Evolutionary conservation across 30 jellyfish, hydroid and myxozoan species (phyloP).

Genomic region (Hydractinia echinata): DNA sequence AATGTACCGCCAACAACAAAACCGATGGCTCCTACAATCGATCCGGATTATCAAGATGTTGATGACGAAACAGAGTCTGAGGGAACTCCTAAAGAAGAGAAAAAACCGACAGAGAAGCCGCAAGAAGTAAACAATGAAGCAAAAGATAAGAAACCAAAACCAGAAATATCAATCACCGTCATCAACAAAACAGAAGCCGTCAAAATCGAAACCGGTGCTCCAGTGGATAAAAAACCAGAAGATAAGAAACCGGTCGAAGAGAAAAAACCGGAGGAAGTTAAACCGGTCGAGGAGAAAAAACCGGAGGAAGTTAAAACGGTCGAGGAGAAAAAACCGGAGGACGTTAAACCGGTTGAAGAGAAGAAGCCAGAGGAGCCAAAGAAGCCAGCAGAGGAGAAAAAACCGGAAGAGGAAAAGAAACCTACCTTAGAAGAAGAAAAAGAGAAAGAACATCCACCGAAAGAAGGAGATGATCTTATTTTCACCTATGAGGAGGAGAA

Average conservation of each 20-base stretch:
- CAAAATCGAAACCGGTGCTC: neutral
- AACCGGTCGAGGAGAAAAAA: conserved; percentile 9
- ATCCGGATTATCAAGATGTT: conserved; percentile 31
- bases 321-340: conserved; percentile 19
- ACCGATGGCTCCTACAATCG: conserved; percentile 34
- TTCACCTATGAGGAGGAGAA: conserved; percentile 66
- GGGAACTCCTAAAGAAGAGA: neutral
- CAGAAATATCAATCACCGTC: conserved; percentile 26
- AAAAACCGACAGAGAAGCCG: neutral
- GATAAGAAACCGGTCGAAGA: conserved; percentile 36
- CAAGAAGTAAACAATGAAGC: neutral
- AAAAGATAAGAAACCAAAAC: conserved; percentile 29
- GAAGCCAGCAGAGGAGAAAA: conserved; percentile 37
- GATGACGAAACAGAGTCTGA: conserved; percentile 5
- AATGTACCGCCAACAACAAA: conserved; percentile 9
- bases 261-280: conserved; percentile 22
- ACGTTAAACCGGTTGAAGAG: conserved; percentile 33
- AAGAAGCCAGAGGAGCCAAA: conserved; percentile 29
- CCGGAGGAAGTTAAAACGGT: neutral
- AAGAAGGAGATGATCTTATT: conserved; percentile 39
- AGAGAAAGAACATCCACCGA: conserved; percentile 34
- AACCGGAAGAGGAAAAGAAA: neutral
- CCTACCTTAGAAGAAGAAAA: conserved; percentile 58
- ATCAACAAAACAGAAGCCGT: conserved; percentile 19
- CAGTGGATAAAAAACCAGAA: conserved; percentile 24